phyloP scores from a whole-genome alignment of 2,888 invertebrate genomes.

The Deilephila porcellus region DNA sequence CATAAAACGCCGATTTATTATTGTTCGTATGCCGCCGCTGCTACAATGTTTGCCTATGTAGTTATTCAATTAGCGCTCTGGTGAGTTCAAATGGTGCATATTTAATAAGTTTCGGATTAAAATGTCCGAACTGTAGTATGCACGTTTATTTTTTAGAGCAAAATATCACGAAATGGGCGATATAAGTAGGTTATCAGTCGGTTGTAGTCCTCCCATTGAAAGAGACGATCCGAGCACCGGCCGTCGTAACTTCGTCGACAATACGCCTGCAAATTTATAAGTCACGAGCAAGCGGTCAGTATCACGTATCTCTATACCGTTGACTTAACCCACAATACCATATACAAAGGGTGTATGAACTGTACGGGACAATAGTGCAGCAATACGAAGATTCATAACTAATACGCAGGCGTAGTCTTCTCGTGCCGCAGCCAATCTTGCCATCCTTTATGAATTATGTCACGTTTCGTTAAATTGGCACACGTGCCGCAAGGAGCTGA shows the following conservation, averaged over 20 bases:
- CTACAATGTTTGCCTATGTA: no score
- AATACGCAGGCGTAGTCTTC: neutral
- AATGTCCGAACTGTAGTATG: no score
- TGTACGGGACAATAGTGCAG: constrained; percentile 5
- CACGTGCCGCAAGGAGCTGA: neutral
- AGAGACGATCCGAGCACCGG: neutral
- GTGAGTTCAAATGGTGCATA: no score
- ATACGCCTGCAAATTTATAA: neutral
- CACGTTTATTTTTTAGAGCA: no score
- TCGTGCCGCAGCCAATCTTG: neutral
- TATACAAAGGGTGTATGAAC: neutral
- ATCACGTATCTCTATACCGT: neutral
- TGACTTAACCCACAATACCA: neutral
- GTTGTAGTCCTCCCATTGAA: constrained; percentile 8
- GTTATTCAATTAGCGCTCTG: no score
- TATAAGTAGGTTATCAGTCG: no score
- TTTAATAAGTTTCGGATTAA: no score
- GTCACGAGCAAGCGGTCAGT: neutral
- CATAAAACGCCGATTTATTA: no score
- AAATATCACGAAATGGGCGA: no score
- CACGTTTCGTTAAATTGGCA: constrained; percentile 2
- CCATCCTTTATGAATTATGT: constrained; percentile 8
- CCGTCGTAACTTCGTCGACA: neutral
- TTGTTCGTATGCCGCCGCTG: no score
- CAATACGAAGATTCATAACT: constrained; percentile 2